Evolutionary conservation across 2,888 invertebrate species (phyloP).

Genomic region (Parascotia fuliginaria): DNA sequence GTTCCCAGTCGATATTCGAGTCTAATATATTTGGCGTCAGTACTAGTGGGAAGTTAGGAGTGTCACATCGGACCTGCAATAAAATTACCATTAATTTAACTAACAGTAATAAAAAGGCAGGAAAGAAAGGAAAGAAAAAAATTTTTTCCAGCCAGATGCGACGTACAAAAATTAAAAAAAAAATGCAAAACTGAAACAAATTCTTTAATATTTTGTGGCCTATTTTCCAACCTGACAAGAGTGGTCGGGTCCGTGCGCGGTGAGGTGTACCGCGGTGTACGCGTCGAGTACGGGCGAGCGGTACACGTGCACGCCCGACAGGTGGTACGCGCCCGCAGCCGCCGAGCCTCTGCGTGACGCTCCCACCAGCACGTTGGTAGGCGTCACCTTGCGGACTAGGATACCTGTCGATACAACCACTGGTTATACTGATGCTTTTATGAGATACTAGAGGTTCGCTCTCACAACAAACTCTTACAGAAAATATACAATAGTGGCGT

Average conservation of each 20-base stretch:
- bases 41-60: conserved; percentile 76
- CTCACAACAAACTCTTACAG: too few relatives aligned
- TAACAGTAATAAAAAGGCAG: too few relatives aligned
- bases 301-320: conserved; percentile 84
- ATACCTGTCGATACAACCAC: too few relatives aligned
- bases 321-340: conserved; percentile 63
- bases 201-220: too few relatives aligned
- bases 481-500: too few relatives aligned
- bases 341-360: conserved; percentile 66
- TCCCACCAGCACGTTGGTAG: conserved; percentile 84
- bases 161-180: too few relatives aligned
- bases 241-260: conserved; percentile 75
- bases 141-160: too few relatives aligned
- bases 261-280: conserved; percentile 83
- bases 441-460: too few relatives aligned
- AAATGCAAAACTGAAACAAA: too few relatives aligned
- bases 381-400: conserved; percentile 84
- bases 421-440: too few relatives aligned
- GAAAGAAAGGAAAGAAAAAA: too few relatives aligned
- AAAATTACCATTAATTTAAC: too few relatives aligned
- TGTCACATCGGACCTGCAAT: conserved; percentile 73
- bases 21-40: conserved; percentile 75
- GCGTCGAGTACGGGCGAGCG: conserved; percentile 83
- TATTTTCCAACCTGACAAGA: conserved; percentile 69
- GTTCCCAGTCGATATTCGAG: conserved; percentile 87